Percentiles rank a stretch among this genome's conserved stretches.
Conservation (phyloP, 1,140 invertebrate species). For the Trachelipus rathkii region DNA sequence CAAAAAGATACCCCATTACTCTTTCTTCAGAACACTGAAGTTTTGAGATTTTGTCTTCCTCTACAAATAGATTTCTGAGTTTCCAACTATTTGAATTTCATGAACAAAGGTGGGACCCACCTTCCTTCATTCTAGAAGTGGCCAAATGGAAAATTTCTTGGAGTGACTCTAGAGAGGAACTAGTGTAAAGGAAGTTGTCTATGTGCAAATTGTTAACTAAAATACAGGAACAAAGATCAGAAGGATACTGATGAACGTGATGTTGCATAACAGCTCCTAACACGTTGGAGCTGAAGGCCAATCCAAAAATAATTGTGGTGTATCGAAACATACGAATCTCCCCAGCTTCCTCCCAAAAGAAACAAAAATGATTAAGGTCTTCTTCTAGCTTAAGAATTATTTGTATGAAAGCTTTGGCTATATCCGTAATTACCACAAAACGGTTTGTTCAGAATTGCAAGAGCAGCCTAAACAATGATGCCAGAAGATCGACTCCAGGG, state of each 20-base stretch:
- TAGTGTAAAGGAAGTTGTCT: not conserved
- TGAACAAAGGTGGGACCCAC: too few species aligned
- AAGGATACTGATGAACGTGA: not conserved
- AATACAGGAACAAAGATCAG: not conserved
- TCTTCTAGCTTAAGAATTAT: conserved; percentile 9
- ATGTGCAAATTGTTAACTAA: not conserved
- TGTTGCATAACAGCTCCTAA: conserved; percentile 22
- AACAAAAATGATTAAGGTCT: conserved; percentile 22
- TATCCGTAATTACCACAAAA: conserved; percentile 25
- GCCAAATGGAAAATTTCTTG: not conserved
- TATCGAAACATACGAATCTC: conserved; percentile 16
- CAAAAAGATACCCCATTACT: too few species aligned
- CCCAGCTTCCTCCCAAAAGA: conserved; percentile 24
- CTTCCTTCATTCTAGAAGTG: too few species aligned
- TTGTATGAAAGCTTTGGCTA: conserved; percentile 29
- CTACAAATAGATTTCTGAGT: too few species aligned
- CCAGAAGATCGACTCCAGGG: conserved; percentile 23
- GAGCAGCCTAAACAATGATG: conserved; percentile 10
- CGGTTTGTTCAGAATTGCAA: conserved; percentile 18
- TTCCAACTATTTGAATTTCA: too few species aligned
- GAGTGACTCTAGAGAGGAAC: not conserved
- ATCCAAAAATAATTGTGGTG: conserved; percentile 23
- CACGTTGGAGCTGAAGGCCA: conserved; percentile 23
- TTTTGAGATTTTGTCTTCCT: too few species aligned
- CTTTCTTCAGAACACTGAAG: too few species aligned